phyloP scores from a whole-genome alignment of 2,113 vertebrate species.

The Siniperca chuatsi region DNA sequence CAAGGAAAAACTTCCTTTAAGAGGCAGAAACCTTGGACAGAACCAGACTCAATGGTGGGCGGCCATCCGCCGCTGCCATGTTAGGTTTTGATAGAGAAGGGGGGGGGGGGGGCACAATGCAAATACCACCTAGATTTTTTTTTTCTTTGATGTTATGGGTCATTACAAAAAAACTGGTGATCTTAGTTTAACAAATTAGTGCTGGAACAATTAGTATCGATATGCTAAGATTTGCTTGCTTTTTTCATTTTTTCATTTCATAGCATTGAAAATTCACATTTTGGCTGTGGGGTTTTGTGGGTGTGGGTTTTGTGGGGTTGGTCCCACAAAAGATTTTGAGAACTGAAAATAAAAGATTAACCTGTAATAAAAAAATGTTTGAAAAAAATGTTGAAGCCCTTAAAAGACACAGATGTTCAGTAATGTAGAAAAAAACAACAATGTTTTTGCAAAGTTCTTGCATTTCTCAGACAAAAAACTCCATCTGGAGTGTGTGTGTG shows the following conservation, averaged over 20 bases:
- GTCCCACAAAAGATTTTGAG: background rate
- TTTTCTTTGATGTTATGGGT: background rate
- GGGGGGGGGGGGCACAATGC: too few relatives aligned
- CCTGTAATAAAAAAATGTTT: too few relatives aligned
- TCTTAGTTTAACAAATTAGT: background rate
- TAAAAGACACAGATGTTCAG: background rate
- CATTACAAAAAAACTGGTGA: background rate
- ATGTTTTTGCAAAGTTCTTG: background rate
- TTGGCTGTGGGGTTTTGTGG: background rate
- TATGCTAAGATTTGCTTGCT: background rate
- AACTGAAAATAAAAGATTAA: background rate
- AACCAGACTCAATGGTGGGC: too few relatives aligned
- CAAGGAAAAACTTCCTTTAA: too few relatives aligned
- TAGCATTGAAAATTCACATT: background rate
- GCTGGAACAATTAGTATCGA: background rate
- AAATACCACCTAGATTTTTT: too few relatives aligned
- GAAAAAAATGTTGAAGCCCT: background rate
- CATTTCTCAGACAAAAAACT: background rate
- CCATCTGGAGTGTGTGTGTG: constrained; percentile 11
- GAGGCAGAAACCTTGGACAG: too few relatives aligned
- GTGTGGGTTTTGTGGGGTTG: background rate
- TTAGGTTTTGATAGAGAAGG: too few relatives aligned
- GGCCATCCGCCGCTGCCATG: too few relatives aligned
- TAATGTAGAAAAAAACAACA: background rate
- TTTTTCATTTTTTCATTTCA: background rate